These are phyloP conservation scores for Diadumene lineata DNA, from an alignment of 92 coral and sea anemone genomes.

Conservation along the genomic window DNA sequence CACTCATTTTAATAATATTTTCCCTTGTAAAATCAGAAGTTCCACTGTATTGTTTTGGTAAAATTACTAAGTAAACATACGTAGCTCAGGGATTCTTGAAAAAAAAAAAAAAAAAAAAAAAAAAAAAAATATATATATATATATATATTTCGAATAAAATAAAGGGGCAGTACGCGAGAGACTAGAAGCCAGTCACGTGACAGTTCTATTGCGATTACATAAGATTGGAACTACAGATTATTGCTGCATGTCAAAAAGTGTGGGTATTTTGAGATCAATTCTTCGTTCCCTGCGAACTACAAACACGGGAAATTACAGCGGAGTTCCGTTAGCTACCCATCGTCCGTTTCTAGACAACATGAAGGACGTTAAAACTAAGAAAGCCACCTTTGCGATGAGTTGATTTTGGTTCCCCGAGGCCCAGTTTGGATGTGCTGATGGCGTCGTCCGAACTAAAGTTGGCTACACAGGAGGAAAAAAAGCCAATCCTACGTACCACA, in stretches of 20 bases:
- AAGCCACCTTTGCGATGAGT: conserved; percentile 94
- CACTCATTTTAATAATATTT: no score
- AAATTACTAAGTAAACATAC: no score
- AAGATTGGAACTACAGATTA: not conserved
- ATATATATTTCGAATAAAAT: not conserved
- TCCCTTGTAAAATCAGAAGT: no score
- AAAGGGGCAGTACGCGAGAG: not conserved
- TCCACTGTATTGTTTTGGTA: no score
- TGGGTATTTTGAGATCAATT: conserved; percentile 22
- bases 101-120: no score
- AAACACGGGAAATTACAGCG: conserved; percentile 68
- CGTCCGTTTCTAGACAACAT: conserved; percentile 53
- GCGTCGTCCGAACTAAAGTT: conserved; percentile 87
- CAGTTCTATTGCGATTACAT: not conserved
- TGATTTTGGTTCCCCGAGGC: conserved; percentile 99
- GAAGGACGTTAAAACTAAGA: conserved; percentile 50
- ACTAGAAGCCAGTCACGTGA: not conserved
- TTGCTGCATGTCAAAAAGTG: conserved; percentile 20
- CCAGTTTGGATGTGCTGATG: conserved; percentile 89
- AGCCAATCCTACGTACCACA: conserved; percentile 79
- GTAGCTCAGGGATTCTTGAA: no score
- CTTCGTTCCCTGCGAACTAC: conserved; percentile 45
- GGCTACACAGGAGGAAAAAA: conserved; percentile 98
- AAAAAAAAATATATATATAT: no score
- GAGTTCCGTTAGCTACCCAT: conserved; percentile 24